phyloP scores from a whole-genome alignment of 2,113 vertebrate species.

The Spheniscus mendiculus region DNA sequence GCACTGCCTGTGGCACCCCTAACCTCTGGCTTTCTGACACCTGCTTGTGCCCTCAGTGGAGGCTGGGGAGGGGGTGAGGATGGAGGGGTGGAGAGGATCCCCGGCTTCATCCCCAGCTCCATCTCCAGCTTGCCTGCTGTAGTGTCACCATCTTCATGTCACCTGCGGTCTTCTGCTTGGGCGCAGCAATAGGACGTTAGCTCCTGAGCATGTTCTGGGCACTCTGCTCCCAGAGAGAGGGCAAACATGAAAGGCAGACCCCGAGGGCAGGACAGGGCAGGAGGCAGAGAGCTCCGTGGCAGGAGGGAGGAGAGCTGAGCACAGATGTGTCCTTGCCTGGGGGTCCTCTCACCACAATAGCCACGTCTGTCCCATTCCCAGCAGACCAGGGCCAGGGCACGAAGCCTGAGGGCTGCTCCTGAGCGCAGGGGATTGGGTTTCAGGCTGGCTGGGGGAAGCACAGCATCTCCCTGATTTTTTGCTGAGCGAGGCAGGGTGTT shows the following conservation, averaged over 20 bases:
- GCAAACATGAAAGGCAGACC: background rate
- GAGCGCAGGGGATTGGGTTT: background rate
- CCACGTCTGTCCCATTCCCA: background rate
- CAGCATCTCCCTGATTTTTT: background rate
- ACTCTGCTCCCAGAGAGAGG: background rate
- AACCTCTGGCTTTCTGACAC: background rate
- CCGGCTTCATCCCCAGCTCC: background rate
- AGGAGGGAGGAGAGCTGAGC: background rate
- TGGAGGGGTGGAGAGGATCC: background rate
- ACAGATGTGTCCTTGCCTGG: background rate
- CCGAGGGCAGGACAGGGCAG: background rate
- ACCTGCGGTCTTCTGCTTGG: background rate
- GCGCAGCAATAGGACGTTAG: background rate
- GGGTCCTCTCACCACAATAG: background rate
- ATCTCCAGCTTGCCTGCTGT: background rate
- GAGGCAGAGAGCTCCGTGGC: background rate
- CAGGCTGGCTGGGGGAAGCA: background rate
- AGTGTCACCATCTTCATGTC: background rate
- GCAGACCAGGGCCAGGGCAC: background rate
- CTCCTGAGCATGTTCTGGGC: background rate
- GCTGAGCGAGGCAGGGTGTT: slow-evolving; percentile 37
- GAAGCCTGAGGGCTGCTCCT: background rate
- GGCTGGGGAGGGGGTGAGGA: background rate
- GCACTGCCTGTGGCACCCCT: background rate
- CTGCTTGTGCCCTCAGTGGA: background rate